A percentile compares a stretch with the other conserved stretches of the same genome.
phyloP scores from a whole-genome alignment of 2,113 vertebrate species.

The Haliaeetus leucogaster region DNA sequence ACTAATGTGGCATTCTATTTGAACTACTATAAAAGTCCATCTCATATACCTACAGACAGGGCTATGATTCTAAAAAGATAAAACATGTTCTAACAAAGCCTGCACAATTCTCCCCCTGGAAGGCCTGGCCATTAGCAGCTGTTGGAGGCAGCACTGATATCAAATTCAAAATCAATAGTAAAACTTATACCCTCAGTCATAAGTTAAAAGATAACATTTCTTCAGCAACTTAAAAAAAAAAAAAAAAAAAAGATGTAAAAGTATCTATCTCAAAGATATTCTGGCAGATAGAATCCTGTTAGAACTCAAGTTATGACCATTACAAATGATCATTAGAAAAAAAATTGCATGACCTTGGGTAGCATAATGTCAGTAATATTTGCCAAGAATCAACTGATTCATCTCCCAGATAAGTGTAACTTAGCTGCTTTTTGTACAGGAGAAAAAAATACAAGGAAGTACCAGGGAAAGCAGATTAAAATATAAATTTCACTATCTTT shows the following conservation, averaged over 20 bases:
- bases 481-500: neutral
- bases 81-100: neutral
- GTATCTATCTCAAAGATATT: neutral
- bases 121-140: neutral
- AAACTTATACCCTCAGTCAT: neutral
- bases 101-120: neutral
- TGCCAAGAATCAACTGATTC: neutral
- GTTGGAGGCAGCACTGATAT: neutral
- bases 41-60: neutral
- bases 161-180: neutral
- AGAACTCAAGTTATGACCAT: neutral
- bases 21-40: neutral
- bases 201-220: neutral
- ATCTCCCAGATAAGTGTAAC: neutral
- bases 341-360: neutral
- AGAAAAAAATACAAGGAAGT: neutral
- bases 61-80: neutral
- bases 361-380: neutral
- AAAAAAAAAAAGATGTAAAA: rapidly evolving
- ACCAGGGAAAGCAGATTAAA: neutral
- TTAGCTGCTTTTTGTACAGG: neutral
- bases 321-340: neutral
- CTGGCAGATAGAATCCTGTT: neutral
- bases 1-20: neutral
- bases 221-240: neutral